Percentiles rank a stretch among this genome's conserved stretches.
phyloP scores from a whole-genome alignment of 2,888 invertebrate species.

The Neoitamus cyanurus region DNA sequence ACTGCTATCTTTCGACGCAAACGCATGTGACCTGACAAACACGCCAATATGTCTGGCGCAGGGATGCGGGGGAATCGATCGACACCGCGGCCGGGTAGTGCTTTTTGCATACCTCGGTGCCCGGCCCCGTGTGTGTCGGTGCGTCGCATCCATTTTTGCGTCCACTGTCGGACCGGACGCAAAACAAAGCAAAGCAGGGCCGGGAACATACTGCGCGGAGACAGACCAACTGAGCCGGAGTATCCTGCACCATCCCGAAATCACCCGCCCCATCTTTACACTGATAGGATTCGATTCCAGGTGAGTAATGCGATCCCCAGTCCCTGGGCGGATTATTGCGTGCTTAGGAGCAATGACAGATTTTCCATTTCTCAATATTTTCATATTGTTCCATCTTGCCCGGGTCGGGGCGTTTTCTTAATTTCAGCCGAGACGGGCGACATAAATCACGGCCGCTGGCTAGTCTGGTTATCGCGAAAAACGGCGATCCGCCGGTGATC shows the following conservation, averaged over 20 bases:
- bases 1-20: slow-evolving; percentile 4
- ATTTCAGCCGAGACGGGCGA: slow-evolving; percentile 40
- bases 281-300: slow-evolving; percentile 32
- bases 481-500: not conserved
- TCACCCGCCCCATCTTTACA: slow-evolving; percentile 31
- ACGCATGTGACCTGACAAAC: slow-evolving; percentile 7
- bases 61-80: slow-evolving; percentile 18
- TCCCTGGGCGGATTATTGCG: slow-evolving; percentile 51
- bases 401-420: slow-evolving; percentile 42
- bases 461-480: slow-evolving; percentile 27
- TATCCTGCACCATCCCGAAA: not conserved
- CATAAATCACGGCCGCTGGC: slow-evolving; percentile 37
- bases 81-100: not conserved
- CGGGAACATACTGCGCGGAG: slow-evolving; percentile 2
- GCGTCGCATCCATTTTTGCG: slow-evolving; percentile 19
- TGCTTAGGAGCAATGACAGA: slow-evolving; percentile 55
- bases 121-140: not conserved
- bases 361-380: slow-evolving; percentile 54
- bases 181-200: not conserved
- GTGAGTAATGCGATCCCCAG: slow-evolving; percentile 34
- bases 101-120: not conserved
- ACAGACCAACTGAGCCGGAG: not conserved
- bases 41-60: not conserved
- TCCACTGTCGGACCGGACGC: not conserved
- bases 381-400: slow-evolving; percentile 52